phyloP scores from a whole-genome alignment of 2,113 vertebrate genomes.

The Hystrix brachyura region DNA sequence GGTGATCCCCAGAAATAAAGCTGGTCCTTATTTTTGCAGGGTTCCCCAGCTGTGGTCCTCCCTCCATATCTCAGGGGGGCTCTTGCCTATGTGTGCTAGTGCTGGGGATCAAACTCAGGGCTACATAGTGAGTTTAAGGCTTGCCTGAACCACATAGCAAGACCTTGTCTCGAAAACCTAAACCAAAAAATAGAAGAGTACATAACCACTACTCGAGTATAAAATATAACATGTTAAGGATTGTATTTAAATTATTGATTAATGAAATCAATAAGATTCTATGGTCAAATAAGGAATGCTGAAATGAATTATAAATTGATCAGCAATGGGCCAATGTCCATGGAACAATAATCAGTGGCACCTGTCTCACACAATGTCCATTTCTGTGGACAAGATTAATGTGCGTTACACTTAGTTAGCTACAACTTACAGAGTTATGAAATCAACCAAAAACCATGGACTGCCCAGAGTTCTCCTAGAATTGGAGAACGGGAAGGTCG shows the following conservation, averaged over 20 bases:
- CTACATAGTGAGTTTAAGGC: no score
- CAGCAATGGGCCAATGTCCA: not conserved
- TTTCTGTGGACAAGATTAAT: constrained; percentile 25
- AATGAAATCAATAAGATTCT: constrained; percentile 30
- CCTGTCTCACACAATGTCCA: not conserved
- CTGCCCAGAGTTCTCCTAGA: not conserved
- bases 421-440: constrained; percentile 25
- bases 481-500: not conserved
- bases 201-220: not conserved
- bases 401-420: not conserved
- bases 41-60: no score
- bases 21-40: no score
- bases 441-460: not conserved
- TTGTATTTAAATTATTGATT: constrained; percentile 23
- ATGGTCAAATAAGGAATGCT: constrained; percentile 53
- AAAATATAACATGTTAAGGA: not conserved
- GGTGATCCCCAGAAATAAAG: no score
- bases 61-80: no score
- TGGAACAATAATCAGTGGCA: not conserved
- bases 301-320: constrained; percentile 31
- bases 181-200: not conserved
- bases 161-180: no score
- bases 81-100: no score
- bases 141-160: no score
- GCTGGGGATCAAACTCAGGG: no score